Percentiles rank a stretch among this genome's conserved stretches.
These are phyloP conservation scores for Amphipoea lucens DNA, from an alignment of 2,888 invertebrate species.

Conservation along the genomic window DNA sequence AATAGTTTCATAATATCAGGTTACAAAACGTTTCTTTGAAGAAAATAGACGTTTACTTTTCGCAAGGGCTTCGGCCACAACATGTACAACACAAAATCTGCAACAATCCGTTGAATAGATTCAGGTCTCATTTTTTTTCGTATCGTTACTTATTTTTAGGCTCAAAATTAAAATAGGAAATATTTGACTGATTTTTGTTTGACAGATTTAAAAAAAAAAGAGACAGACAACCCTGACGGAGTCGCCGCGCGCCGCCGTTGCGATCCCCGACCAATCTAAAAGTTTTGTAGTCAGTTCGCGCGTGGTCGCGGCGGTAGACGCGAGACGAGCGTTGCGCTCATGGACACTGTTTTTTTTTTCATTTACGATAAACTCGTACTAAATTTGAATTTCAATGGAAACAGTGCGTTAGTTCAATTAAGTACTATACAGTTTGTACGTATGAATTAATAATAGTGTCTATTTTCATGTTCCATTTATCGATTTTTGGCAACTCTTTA, in stretches of 20 bases:
- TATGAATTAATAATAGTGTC: constrained; percentile 69
- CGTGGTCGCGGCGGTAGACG: constrained; percentile 84
- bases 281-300: constrained; percentile 83
- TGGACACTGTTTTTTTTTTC: constrained; percentile 78
- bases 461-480: constrained; percentile 67
- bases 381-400: constrained; percentile 74
- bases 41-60: not conserved
- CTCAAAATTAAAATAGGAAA: not conserved
- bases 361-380: constrained; percentile 80
- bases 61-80: not conserved
- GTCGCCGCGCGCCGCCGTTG: constrained; percentile 59
- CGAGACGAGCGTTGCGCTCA: constrained; percentile 77
- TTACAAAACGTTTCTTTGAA: not conserved
- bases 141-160: not conserved
- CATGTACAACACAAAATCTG: not conserved
- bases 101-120: not conserved
- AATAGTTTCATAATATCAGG: not conserved
- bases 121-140: not conserved
- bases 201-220: constrained; percentile 12
- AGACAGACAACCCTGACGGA: constrained; percentile 63
- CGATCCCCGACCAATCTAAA: constrained; percentile 76
- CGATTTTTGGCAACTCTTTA: constrained; percentile 71
- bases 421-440: constrained; percentile 69
- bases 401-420: constrained; percentile 75
- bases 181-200: constrained; percentile 13